These are phyloP conservation scores for Orthonychiurus folsomi DNA, from an alignment of 2,888 invertebrate genomes.

Conservation along the genomic window DNA sequence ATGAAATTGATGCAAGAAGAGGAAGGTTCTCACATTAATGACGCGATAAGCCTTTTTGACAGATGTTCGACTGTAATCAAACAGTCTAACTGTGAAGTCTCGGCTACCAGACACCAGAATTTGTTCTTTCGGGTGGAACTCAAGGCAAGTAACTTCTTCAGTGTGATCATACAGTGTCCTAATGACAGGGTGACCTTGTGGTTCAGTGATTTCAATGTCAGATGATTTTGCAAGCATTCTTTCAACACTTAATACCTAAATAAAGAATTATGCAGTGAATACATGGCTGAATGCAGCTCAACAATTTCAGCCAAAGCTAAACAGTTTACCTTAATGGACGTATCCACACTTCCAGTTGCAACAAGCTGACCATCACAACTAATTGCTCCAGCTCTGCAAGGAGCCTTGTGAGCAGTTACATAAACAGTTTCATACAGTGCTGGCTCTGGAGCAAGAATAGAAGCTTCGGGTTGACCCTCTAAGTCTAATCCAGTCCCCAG, in stretches of 20 bases:
- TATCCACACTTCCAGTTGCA: conserved; percentile 96
- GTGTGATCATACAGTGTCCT: conserved; percentile 94
- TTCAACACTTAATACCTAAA: conserved; percentile 90
- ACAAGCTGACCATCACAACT: conserved; percentile 89
- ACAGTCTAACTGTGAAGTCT: conserved; percentile 89
- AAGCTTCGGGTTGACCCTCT: conserved; percentile 93
- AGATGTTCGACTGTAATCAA: conserved; percentile 96
- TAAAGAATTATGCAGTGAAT: too few relatives aligned
- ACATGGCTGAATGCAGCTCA: conserved; percentile 4
- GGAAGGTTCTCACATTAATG: conserved; percentile 60
- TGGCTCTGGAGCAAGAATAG: conserved; percentile 87
- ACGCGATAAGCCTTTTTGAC: conserved; percentile 96
- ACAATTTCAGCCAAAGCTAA: too few relatives aligned
- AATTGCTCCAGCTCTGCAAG: conserved; percentile 89
- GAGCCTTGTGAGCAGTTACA: conserved; percentile 70
- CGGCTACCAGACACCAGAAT: conserved; percentile 89
- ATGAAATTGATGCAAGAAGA: not conserved
- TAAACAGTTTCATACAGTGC: conserved; percentile 97
- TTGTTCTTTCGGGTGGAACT: conserved; percentile 93
- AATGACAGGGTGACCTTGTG: conserved; percentile 95
- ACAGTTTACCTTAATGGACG: conserved; percentile 90
- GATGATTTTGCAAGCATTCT: conserved; percentile 97
- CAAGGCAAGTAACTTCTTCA: conserved; percentile 92
- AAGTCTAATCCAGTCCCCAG: conserved; percentile 70
- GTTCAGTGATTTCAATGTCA: conserved; percentile 75